Conservation (phyloP, 2,888 invertebrate species). For the Pterostichus madidus region DNA sequence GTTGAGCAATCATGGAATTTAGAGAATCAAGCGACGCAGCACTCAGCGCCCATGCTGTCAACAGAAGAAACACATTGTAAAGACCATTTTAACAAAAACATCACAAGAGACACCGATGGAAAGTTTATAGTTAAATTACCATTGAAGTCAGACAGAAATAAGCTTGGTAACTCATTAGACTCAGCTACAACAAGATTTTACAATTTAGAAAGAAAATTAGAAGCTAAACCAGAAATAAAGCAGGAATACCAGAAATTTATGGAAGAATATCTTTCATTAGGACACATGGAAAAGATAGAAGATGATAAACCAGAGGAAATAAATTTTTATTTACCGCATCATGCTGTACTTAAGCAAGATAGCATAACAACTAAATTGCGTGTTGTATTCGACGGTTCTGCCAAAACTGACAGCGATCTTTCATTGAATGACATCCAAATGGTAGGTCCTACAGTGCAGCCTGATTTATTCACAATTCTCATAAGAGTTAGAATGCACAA, state of each 20-base stretch:
- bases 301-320: slow-evolving; percentile 15
- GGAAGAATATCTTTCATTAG: slow-evolving; percentile 54
- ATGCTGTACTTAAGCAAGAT: slow-evolving; percentile 71
- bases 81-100: slow-evolving; percentile 66
- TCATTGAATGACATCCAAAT: slow-evolving; percentile 72
- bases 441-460: slow-evolving; percentile 72
- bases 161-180: slow-evolving; percentile 67
- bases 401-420: slow-evolving; percentile 69
- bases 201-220: slow-evolving; percentile 68
- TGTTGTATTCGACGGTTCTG: slow-evolving; percentile 72
- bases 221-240: slow-evolving; percentile 66
- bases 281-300: slow-evolving; percentile 57
- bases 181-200: slow-evolving; percentile 67
- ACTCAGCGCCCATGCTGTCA: slow-evolving; percentile 44
- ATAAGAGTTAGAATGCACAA: slow-evolving; percentile 70
- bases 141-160: slow-evolving; percentile 63
- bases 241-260: slow-evolving; percentile 66
- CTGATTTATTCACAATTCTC: slow-evolving; percentile 71
- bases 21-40: slow-evolving; percentile 68
- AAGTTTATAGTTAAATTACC: slow-evolving; percentile 69
- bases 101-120: background rate
- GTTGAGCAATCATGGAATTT: slow-evolving; percentile 67
- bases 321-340: slow-evolving; percentile 73
- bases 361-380: slow-evolving; percentile 71
- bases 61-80: slow-evolving; percentile 69